Percentiles rank a stretch among this genome's conserved stretches.
These are phyloP conservation scores for Coptodon rendalli DNA, from an alignment of 2,113 vertebrate genomes.

Conservation along the genomic window DNA sequence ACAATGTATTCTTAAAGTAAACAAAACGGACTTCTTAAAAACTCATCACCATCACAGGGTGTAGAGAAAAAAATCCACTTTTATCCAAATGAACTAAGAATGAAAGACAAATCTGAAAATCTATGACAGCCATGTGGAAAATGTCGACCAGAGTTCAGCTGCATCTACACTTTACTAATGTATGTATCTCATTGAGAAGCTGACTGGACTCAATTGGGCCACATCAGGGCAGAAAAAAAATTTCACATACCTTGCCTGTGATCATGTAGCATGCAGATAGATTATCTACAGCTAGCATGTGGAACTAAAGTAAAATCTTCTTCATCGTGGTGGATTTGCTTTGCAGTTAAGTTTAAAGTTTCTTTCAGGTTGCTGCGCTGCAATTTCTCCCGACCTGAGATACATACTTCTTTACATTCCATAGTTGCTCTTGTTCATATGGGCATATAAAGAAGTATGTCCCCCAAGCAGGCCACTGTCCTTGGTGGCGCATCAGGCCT, in stretches of 20 bases:
- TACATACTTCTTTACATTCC: slow-evolving; percentile 99
- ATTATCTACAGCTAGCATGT: background rate
- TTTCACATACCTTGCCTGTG: background rate
- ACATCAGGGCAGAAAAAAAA: background rate
- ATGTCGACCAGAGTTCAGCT: slow-evolving; percentile 31
- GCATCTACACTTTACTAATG: slow-evolving; percentile 14
- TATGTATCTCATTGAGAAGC: slow-evolving; percentile 11
- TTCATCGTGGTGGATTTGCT: background rate
- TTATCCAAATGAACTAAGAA: background rate
- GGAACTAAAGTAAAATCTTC: background rate
- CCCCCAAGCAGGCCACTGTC: slow-evolving; percentile 85
- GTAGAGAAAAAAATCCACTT: background rate
- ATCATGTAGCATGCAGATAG: background rate
- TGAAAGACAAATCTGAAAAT: slow-evolving; percentile 19
- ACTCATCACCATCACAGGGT: background rate
- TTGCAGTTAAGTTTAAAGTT: background rate
- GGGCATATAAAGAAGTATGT: slow-evolving; percentile 99
- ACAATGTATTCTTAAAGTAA: background rate
- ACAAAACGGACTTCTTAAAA: background rate
- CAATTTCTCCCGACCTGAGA: slow-evolving; percentile 81
- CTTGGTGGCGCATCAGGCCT: slow-evolving; percentile 56
- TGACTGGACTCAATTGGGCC: slow-evolving; percentile 22
- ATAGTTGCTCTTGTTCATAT: slow-evolving; percentile 97
- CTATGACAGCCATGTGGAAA: slow-evolving; percentile 15
- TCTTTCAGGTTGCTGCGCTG: slow-evolving; percentile 39